Conservation (phyloP, 2,888 invertebrate genomes). For the Spodoptera picta region DNA sequence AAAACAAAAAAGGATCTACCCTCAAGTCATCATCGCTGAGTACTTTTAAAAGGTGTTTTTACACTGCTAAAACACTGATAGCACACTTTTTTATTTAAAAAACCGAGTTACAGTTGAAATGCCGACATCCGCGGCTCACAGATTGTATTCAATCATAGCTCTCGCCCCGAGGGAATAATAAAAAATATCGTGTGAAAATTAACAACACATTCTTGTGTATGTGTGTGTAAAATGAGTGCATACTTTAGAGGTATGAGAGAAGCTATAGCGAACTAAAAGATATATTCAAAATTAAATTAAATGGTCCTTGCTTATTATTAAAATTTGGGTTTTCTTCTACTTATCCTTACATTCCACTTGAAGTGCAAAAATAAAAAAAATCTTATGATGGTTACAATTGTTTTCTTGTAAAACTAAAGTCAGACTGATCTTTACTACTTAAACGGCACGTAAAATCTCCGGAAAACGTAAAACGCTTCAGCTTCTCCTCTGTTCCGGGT, state of each 20-base stretch:
- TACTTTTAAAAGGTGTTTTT: slow-evolving; percentile 63
- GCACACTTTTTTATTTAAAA: slow-evolving; percentile 52
- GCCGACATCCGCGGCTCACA: slow-evolving; percentile 66
- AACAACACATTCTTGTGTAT: slow-evolving; percentile 64
- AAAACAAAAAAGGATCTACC: slow-evolving; percentile 48
- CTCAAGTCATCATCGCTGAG: slow-evolving; percentile 49
- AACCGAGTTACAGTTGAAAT: slow-evolving; percentile 44
- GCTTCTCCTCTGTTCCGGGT: background rate
- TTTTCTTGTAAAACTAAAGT: no score
- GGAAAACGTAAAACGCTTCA: background rate
- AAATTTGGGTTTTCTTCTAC: no score
- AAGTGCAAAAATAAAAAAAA: no score
- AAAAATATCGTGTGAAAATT: slow-evolving; percentile 76
- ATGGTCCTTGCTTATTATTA: no score
- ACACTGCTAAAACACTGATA: slow-evolving; percentile 62
- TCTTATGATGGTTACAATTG: no score
- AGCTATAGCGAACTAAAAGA: background rate
- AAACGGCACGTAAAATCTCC: no score
- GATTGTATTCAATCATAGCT: slow-evolving; percentile 77
- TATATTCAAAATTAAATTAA: no score
- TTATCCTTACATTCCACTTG: no score
- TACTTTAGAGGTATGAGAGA: slow-evolving; percentile 3
- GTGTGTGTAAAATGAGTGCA: slow-evolving; percentile 18
- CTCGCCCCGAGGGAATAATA: slow-evolving; percentile 64
- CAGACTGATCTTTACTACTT: no score